Evolutionary conservation across 1,140 invertebrate species (phyloP), one percentile per base, ranked within the genome.

Genomic region (Apolygus lucorum): DNA sequence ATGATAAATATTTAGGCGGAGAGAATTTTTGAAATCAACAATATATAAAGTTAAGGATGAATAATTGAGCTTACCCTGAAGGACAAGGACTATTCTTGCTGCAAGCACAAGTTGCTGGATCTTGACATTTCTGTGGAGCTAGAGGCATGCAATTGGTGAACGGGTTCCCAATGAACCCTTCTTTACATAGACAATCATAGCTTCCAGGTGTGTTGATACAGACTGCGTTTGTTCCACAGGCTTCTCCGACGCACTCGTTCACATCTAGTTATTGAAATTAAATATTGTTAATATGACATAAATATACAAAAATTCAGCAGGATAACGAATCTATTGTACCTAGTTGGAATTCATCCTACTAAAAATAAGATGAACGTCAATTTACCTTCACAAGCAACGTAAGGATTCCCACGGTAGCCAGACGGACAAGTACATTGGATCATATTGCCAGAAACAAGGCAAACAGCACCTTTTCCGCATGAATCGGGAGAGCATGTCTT

Each of bases 181-280:
- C 88, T 73, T 88, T 86, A 75, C 93, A 96, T 1, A 88, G 83
- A 78, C 93, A 96, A 76, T 93, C 91, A 75, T 88, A 95, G 73
- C 89, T 88, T 59, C 93, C 93, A 2, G 87, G 84, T 0, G 90
- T 92, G 75, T 96, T 95, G 52, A 95, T 89, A 75, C 93, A 96
- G 24, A 89, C 86, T 1, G 93, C 92, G 77, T 92, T 91, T 70
- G 85, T 82, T 22, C 91, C 93, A 78, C 93, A 95, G 1, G 90
- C 89, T 75, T 89, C 88, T 67, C 82, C 80, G 52, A 80, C 84
- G 77, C 93, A 96, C 80, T 95, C 92, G 77, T 94, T 88, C 63
- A 94, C 86, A 79, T 95, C 85, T 81, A 71, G 4, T 42, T 8
- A 42, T 4, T 4, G 17, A 27, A 76, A 74, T 28, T 66, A 70